Evolutionary conservation across 1,140 invertebrate species (phyloP).

Genomic region (Metopolophium dirhodum): DNA sequence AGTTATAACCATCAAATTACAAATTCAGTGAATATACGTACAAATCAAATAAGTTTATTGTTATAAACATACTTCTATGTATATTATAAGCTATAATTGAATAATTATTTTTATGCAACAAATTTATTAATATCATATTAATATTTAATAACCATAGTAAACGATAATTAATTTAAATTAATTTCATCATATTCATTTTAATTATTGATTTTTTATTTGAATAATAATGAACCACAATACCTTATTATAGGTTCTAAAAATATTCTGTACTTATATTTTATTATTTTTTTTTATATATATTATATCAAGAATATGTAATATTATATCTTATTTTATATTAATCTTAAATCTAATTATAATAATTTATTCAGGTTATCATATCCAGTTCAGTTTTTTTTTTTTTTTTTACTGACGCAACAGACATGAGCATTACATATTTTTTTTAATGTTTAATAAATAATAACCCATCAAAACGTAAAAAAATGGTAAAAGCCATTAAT

Average conservation of each 20-base stretch:
- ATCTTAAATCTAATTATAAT: not conserved
- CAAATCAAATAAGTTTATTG: not conserved
- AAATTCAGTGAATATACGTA: not conserved
- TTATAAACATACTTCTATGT: not conserved
- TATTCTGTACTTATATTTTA: too few species aligned
- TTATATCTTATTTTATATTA: not conserved
- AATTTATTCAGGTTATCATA: not conserved
- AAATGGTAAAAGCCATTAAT: slow-evolving; percentile 9
- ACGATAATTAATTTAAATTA: not conserved
- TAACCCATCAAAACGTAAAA: not conserved
- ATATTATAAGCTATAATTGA: not conserved
- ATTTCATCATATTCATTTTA: too few species aligned
- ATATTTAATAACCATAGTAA: too few species aligned
- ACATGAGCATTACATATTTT: not conserved
- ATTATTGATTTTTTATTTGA: not conserved
- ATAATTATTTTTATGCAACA: not conserved
- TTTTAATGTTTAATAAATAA: not conserved
- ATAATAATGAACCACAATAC: not conserved
- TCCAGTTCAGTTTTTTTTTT: not conserved
- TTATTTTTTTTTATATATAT: too few species aligned
- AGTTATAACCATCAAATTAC: not conserved
- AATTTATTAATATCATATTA: not conserved
- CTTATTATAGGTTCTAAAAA: not conserved
- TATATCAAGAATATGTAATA: not conserved
- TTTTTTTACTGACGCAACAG: not conserved